Conservation (phyloP, 2,888 invertebrate genomes). For the Liodrosophila aerea region DNA sequence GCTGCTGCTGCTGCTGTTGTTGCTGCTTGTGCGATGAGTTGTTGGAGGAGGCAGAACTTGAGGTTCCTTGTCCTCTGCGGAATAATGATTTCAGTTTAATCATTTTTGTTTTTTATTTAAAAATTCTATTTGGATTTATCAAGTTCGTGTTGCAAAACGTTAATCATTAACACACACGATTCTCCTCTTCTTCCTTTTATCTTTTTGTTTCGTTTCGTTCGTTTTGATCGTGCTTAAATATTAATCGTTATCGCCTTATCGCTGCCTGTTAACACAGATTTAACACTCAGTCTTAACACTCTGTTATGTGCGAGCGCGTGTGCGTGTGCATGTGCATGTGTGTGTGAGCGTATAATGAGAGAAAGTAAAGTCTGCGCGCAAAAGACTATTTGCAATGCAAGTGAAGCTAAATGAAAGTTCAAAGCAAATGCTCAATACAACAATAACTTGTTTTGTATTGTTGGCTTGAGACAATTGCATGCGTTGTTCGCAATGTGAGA, state of each 20-base stretch:
- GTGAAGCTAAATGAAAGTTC: conserved; percentile 57
- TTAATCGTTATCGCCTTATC: conserved; percentile 31
- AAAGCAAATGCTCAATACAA: conserved; percentile 49
- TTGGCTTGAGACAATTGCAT: conserved; percentile 40
- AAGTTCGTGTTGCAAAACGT: conserved; percentile 59
- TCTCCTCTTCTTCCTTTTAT: conserved; percentile 1
- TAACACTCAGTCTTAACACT: conserved; percentile 31
- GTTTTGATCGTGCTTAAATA: conserved; percentile 16
- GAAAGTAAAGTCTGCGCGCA: conserved; percentile 55
- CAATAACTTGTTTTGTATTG: conserved; percentile 57
- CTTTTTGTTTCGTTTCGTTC: conserved; percentile 3
- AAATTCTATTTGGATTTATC: conserved; percentile 12
- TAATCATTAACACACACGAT: conserved; percentile 59
- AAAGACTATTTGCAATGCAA: conserved; percentile 39
- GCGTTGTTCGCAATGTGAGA: conserved; percentile 42
- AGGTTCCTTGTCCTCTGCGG: conserved; percentile 90
- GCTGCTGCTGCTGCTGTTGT: conserved; percentile 52
- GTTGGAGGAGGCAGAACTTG: conserved; percentile 79
- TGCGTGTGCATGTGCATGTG: not conserved
- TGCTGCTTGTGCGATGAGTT: conserved; percentile 65
- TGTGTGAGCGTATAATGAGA: conserved; percentile 12
- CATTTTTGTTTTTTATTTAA: conserved; percentile 84
- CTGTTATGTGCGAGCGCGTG: conserved; percentile 3
- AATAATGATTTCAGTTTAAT: conserved; percentile 96
- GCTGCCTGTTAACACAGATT: conserved; percentile 31